Percentiles rank a stretch among this genome's conserved stretches.
These are phyloP conservation scores for Drosophila niveifrons DNA, from an alignment of 2,888 invertebrate genomes.

Conservation along the genomic window DNA sequence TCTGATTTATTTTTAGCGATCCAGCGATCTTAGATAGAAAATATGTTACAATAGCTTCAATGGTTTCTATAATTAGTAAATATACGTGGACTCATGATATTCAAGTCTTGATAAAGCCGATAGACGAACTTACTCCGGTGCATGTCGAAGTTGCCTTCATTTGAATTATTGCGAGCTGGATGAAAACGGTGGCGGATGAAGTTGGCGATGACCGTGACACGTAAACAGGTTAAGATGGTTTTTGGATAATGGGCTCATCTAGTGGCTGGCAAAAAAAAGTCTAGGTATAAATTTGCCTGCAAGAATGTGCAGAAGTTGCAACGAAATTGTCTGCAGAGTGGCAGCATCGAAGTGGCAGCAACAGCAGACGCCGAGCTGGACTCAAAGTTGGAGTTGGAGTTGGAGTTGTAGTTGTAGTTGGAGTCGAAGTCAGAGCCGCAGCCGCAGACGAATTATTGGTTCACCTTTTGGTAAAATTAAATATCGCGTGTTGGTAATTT, in stretches of 20 bases:
- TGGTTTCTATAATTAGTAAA: background rate
- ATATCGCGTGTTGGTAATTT: slow-evolving; percentile 84
- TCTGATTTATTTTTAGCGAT: background rate
- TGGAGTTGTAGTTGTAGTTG: background rate
- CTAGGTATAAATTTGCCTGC: slow-evolving; percentile 23
- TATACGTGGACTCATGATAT: background rate
- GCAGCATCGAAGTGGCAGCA: slow-evolving; percentile 27
- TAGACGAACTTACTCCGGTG: background rate
- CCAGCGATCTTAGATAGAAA: background rate
- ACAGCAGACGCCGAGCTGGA: slow-evolving; percentile 25
- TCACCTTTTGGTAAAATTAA: slow-evolving; percentile 82
- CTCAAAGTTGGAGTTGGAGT: background rate
- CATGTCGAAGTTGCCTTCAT: slow-evolving; percentile 3
- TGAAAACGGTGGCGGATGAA: background rate
- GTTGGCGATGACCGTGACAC: background rate
- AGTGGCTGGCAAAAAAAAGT: slow-evolving; percentile 2
- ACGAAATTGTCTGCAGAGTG: slow-evolving; percentile 24
- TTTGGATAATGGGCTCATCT: slow-evolving; percentile 18
- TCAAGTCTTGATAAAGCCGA: background rate
- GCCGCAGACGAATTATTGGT: slow-evolving; percentile 72
- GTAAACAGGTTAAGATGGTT: slow-evolving; percentile 18
- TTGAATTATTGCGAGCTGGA: slow-evolving; percentile 1
- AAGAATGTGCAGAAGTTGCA: slow-evolving; percentile 40
- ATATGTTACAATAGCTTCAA: background rate
- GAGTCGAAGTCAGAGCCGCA: slow-evolving; percentile 25